Evolutionary conservation across 2,113 vertebrate genomes (phyloP), one percentile per base, ranked within the genome.

Genomic region (Chionomys nivalis): DNA sequence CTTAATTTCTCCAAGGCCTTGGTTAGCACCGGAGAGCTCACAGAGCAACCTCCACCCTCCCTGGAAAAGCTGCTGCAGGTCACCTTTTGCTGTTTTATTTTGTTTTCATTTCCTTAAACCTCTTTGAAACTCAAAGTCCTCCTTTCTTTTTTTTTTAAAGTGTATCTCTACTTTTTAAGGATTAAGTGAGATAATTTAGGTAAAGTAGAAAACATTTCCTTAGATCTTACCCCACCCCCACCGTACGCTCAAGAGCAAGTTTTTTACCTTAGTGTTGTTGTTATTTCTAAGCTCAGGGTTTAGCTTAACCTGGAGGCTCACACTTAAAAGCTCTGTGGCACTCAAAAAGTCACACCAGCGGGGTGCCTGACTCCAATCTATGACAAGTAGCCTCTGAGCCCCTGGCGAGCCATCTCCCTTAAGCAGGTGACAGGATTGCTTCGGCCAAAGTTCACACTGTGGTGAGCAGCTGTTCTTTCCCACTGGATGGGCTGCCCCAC

Each of bases 111-210:
- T 79, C 82, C 47, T 90, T 83, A 86, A 77, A 78, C 63, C 9
- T 89, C 78, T 91, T 52, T 72, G 44, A 93, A 87, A 82, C 9
- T 82, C 70, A 68, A 85, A 94, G 55, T 76, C 14, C 72, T 95
- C 58, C 42, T 63, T 93, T 58, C 89, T 49, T 63, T 49, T 63
- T 93, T 58, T 87, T 49, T 63, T 72, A 36, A 89, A 58, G 19
- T 58, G 58, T 58, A 58, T 21, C 19, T 58, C 58, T 58, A 21
- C 58, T 58, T 58, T 26, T 82, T 55, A 42, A 87, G 28, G n/a
- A 93, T 61, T 79, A 79, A 39, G 42, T 21, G 16, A 93, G 58
- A 42, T 87, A 44, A 90, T 16, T 90, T 72, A 90, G 31, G 12
- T 55, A 81, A 90, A 90, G 17, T 14, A 65, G 1, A 47, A 93